These are phyloP conservation scores for Buathra laborator DNA, from an alignment of 2,888 invertebrate genomes.

Conservation along the genomic window DNA sequence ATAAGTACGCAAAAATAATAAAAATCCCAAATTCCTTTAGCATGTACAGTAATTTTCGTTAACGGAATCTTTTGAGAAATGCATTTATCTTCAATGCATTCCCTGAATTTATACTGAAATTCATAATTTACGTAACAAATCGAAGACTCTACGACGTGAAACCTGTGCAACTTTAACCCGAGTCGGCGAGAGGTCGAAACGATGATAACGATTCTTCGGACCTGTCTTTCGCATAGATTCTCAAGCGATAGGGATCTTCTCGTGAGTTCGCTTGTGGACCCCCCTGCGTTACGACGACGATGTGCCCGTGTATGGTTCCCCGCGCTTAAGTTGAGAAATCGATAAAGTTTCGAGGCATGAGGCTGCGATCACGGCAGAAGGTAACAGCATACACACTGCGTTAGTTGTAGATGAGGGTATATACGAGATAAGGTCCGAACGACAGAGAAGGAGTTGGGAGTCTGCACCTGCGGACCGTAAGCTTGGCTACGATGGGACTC, in stretches of 20 bases:
- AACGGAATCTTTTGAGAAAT: too few relatives aligned
- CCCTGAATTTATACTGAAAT: constrained; percentile 6
- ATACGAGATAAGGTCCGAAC: constrained; percentile 38
- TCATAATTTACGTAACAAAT: constrained; percentile 16
- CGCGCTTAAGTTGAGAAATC: constrained; percentile 68
- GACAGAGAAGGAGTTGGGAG: constrained; percentile 13
- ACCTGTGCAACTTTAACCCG: background rate
- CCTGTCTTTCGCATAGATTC: constrained; percentile 57
- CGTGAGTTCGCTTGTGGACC: constrained; percentile 48
- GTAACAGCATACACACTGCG: constrained; percentile 10
- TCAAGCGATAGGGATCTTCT: constrained; percentile 60
- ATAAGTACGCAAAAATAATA: too few relatives aligned
- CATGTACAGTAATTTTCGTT: too few relatives aligned
- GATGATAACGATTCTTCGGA: constrained; percentile 63
- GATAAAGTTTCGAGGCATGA: constrained; percentile 66
- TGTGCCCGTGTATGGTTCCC: constrained; percentile 59
- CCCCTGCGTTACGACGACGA: constrained; percentile 65
- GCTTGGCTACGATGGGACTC: constrained; percentile 37
- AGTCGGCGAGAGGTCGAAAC: constrained; percentile 47
- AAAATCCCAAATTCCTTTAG: too few relatives aligned
- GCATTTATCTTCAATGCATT: background rate
- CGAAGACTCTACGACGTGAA: constrained; percentile 1
- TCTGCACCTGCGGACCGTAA: constrained; percentile 58
- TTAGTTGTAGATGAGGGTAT: constrained; percentile 35
- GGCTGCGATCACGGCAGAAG: constrained; percentile 49